Evolutionary conservation across 1,140 invertebrate genomes (phyloP).

Genomic region (Chironomus tepperi): DNA sequence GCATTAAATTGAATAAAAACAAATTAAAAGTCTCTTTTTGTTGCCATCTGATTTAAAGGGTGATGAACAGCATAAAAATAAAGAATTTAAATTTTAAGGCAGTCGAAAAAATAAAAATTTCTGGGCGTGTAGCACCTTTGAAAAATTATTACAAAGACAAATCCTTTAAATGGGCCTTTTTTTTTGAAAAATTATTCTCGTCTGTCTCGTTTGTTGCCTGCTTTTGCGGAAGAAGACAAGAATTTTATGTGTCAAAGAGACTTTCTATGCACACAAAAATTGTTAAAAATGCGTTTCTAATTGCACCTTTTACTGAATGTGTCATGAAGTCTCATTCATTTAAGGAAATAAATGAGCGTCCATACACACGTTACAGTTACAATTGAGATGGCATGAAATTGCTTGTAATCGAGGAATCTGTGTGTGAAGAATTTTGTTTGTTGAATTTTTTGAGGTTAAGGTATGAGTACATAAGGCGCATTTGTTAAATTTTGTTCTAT

Average conservation of each 20-base stretch:
- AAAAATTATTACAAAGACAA: neutral
- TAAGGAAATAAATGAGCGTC: too few relatives aligned
- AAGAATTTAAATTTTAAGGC: too few relatives aligned
- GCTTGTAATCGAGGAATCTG: neutral
- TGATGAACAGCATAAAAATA: too few relatives aligned
- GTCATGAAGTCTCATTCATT: neutral
- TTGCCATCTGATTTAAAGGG: too few relatives aligned
- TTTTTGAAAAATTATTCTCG: too few relatives aligned
- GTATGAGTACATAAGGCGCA: too few relatives aligned
- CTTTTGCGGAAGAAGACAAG: neutral
- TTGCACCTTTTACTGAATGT: neutral
- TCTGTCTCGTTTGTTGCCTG: too few relatives aligned
- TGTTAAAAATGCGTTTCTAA: slow-evolving; percentile 22
- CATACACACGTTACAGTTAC: neutral
- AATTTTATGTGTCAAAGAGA: neutral
- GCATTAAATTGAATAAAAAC: neutral
- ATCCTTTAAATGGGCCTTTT: neutral
- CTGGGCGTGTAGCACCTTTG: slow-evolving; percentile 10
- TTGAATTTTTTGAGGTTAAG: too few relatives aligned
- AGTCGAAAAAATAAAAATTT: neutral
- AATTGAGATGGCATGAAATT: slow-evolving; percentile 12
- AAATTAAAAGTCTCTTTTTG: neutral
- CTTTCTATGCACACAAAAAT: neutral
- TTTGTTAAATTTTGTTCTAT: too few relatives aligned
- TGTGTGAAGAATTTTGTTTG: neutral